Base-by-base conservation (phyloP, 1,140 invertebrate genomes). In the Drosophila ficusphila region DNA sequence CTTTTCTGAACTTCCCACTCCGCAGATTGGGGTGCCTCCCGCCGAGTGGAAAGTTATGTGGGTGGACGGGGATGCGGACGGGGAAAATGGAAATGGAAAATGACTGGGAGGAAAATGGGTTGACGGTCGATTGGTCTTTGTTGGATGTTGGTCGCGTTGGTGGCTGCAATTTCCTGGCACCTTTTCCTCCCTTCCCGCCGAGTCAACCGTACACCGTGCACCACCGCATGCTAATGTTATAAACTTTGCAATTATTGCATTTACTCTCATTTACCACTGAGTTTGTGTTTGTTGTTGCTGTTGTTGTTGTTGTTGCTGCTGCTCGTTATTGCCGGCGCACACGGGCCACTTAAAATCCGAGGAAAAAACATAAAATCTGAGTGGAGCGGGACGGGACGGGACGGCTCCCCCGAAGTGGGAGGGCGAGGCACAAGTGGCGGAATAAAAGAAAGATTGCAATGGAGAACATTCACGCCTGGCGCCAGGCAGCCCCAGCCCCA, bases 241-340 rank as follows among this genome's bases (percentile, higher is more conserved):
- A 77, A 88, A 88, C 76, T 77, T 86, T 88, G 81, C 77, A 86
- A 86, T 86, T 88, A 86, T 86, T 81, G 82, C 81, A 81, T 86
- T 88, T 82, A 88, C 81, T 86, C 81, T 77, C 73, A 86, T 81
- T 88, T 88, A 88, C 81, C 76, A 69, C 74, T 49, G 52, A 72
- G 49, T 54, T 74, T 33, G 51, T 68, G 51, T 44, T 57, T 62
- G 62, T 47, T 61, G 51, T 31, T 42, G 69, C 29, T 47, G 51
- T 27, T 36, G 31, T 18, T 47, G 62, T 58, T 83, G 51, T 31
- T 42, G 69, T 33, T 47, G 51, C 31, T 36, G 31, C 21, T 47
- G 62, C 64, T 83, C 79, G 71, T 83, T 83, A 83, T 83, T 79
- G 79, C 65, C 79, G 51, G 60, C 65, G 79, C 75, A 54, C 79